Conservation (phyloP, 2,888 invertebrate species). For the Tipula confusa region DNA sequence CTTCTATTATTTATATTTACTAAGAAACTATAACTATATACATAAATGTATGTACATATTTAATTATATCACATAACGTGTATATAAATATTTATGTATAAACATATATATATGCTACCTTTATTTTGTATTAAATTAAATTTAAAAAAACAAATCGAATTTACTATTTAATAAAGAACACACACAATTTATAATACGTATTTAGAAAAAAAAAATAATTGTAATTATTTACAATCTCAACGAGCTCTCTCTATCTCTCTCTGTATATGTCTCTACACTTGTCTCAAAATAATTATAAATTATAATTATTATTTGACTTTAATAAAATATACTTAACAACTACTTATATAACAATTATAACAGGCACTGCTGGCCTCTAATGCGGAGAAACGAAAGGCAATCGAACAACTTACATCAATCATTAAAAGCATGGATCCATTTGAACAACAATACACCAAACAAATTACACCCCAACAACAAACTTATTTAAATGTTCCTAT, state of each 20-base stretch:
- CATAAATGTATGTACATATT: not conserved
- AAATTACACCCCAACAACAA: conserved; percentile 39
- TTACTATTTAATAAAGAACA: conserved; percentile 27
- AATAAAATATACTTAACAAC: conserved; percentile 34
- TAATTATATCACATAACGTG: not conserved
- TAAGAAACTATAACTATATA: not conserved
- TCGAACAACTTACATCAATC: conserved; percentile 65
- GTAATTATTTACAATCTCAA: conserved; percentile 29
- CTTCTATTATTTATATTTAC: conserved; percentile 25
- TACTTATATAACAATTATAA: conserved; percentile 40
- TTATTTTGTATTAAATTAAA: conserved; percentile 12
- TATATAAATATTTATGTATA: not conserved
- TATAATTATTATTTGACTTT: conserved; percentile 29
- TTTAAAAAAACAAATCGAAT: conserved; percentile 13
- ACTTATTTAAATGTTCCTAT: not conserved
- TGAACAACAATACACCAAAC: conserved; percentile 48
- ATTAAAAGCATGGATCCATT: conserved; percentile 74
- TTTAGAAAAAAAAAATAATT: conserved; percentile 31
- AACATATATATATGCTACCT: not conserved
- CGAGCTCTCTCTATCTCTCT: conserved; percentile 20
- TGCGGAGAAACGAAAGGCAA: conserved; percentile 64
- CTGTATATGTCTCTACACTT: too few relatives aligned
- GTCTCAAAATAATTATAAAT: conserved; percentile 27
- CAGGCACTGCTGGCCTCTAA: conserved; percentile 62
- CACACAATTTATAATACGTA: conserved; percentile 31